These are phyloP conservation scores for Noctuana brunneofusca DNA, from an alignment of 2,888 invertebrate species.

Conservation along the genomic window DNA sequence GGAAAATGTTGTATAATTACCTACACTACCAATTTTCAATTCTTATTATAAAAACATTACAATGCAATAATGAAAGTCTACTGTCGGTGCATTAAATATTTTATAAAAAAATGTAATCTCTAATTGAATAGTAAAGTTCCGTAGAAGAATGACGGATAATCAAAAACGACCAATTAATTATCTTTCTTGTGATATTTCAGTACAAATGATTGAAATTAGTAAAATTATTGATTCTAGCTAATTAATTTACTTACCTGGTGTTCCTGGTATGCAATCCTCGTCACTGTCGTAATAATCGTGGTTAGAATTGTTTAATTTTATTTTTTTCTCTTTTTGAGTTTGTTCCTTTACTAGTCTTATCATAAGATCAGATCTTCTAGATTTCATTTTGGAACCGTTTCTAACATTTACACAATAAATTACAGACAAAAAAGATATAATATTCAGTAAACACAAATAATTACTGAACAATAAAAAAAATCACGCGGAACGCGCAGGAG, in stretches of 20 bases:
- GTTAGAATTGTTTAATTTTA: too few species aligned
- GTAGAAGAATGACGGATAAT: constrained; percentile 9
- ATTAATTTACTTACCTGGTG: constrained; percentile 13
- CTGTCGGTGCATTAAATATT: constrained; percentile 1
- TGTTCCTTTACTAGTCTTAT: constrained; percentile 2
- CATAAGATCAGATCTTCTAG: background rate
- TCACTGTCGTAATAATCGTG: background rate
- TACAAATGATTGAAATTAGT: constrained; percentile 19
- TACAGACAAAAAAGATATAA: too few species aligned
- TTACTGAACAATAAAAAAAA: too few species aligned
- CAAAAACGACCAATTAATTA: background rate
- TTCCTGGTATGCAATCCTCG: constrained; percentile 4
- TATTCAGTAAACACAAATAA: too few species aligned
- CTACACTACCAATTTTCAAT: background rate
- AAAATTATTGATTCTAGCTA: background rate
- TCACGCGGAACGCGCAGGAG: too few species aligned
- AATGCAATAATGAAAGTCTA: background rate
- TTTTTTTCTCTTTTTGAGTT: background rate
- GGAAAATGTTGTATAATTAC: constrained; percentile 5
- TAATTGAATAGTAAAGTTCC: constrained; percentile 7
- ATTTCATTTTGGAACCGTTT: background rate
- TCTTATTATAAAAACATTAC: constrained; percentile 2
- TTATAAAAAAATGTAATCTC: constrained; percentile 1
- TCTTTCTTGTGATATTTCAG: background rate
- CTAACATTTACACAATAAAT: too few species aligned